phyloP scores from a whole-genome alignment of 2,888 invertebrate species.

The Noctua janthina region DNA sequence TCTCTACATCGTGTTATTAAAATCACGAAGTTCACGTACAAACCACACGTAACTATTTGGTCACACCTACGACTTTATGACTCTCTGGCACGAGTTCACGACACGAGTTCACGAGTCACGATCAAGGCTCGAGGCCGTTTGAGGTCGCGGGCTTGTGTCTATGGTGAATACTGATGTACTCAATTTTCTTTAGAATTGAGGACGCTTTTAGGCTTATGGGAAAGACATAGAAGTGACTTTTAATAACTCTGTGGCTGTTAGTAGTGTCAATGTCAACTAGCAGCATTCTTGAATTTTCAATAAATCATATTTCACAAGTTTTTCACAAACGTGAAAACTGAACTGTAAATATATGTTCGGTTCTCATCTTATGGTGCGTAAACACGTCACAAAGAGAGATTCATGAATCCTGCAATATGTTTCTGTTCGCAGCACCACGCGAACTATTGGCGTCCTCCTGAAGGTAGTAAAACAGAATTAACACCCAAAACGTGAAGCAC shows the following conservation, averaged over 20 bases:
- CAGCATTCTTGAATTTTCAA: too few relatives aligned
- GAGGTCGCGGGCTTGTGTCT: conserved; percentile 34
- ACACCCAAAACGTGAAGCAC: neutral
- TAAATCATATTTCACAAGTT: too few relatives aligned
- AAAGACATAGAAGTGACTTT: neutral
- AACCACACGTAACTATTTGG: conserved; percentile 30
- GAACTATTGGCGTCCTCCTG: neutral
- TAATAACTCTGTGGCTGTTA: neutral
- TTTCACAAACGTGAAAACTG: neutral
- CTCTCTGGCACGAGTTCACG: conserved; percentile 18
- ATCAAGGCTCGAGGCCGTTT: conserved; percentile 51
- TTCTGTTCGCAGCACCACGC: neutral
- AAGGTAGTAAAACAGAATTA: neutral
- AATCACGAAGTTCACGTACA: conserved; percentile 34
- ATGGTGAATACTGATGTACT: conserved; percentile 9
- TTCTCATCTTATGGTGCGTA: neutral
- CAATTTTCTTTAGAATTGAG: conserved; percentile 8
- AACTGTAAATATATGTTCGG: neutral
- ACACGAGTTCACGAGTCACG: conserved; percentile 49
- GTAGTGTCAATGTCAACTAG: too few relatives aligned
- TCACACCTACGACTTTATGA: conserved; percentile 39
- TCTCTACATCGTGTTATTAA: conserved; percentile 20
- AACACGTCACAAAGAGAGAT: neutral
- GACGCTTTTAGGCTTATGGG: neutral
- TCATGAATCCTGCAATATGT: neutral